Conservation (phyloP, 2,113 vertebrate species). For the Phocoena sinus region DNA sequence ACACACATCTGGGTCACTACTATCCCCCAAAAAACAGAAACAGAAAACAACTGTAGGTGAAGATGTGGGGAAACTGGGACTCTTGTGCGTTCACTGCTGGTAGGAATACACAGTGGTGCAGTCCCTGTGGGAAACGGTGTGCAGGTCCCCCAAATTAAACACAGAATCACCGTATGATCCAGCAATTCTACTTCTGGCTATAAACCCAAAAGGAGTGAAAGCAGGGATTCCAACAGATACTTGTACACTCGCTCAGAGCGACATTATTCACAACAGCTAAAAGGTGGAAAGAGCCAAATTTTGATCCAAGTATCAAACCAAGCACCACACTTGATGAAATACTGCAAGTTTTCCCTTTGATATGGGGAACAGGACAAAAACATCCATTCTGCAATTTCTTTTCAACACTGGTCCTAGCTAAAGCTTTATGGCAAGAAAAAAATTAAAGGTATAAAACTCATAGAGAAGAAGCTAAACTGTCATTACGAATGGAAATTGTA, state of each 20-base stretch:
- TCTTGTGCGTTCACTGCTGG: background rate
- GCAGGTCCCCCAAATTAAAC: background rate
- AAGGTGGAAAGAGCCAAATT: background rate
- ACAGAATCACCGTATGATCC: background rate
- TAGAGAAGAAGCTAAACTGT: background rate
- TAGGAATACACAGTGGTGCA: background rate
- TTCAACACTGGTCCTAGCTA: background rate
- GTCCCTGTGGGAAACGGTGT: background rate
- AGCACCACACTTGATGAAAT: background rate
- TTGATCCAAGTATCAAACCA: background rate
- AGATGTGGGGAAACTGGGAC: background rate
- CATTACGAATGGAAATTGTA: background rate
- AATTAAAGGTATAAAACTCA: background rate
- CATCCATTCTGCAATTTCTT: background rate
- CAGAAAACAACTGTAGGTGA: background rate
- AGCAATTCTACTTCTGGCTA: background rate
- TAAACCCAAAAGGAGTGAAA: background rate
- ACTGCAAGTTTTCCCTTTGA: background rate
- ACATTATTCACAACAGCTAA: background rate
- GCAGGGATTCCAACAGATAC: background rate
- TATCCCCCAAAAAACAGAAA: background rate
- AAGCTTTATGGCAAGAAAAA: background rate
- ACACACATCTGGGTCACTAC: background rate
- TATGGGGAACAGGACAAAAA: background rate
- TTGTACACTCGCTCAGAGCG: background rate